Conservation (phyloP, 2,797 vertebrate species). For the Hirundo rustica region DNA sequence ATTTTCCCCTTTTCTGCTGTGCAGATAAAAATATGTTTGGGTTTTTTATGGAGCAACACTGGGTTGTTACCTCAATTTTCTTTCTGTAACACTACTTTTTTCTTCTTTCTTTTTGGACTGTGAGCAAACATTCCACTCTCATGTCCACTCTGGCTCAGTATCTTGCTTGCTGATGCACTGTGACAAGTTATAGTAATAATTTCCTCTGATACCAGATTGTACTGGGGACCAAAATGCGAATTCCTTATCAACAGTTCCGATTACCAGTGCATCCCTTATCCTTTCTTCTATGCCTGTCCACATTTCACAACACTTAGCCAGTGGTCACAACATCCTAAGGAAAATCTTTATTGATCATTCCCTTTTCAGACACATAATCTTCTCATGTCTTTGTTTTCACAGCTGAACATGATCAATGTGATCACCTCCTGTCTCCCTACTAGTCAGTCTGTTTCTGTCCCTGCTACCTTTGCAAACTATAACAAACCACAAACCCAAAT, state of each 20-base stretch:
- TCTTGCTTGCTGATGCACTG: not conserved
- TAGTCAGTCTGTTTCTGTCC: not conserved
- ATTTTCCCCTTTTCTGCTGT: not conserved
- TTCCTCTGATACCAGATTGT: slow-evolving; percentile 3
- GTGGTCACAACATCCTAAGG: not conserved
- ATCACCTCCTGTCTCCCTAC: not conserved
- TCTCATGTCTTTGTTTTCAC: not conserved
- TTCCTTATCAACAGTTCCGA: slow-evolving; percentile 1
- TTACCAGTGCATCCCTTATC: not conserved
- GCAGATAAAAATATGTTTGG: not conserved
- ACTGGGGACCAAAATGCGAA: not conserved
- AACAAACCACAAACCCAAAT: not conserved
- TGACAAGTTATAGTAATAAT: not conserved
- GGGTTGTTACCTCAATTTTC: not conserved
- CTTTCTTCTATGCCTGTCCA: not conserved
- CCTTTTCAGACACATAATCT: not conserved
- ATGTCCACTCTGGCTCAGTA: not conserved
- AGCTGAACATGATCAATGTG: not conserved
- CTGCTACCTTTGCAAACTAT: not conserved
- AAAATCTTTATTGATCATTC: not conserved
- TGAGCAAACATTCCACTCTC: not conserved
- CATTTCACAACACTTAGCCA: not conserved
- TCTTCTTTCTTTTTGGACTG: not conserved
- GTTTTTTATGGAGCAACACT: not conserved
- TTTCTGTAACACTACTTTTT: not conserved